Evolutionary conservation across 2,113 vertebrate species (phyloP).

Genomic region (Tetraodon nigroviridis): DNA sequence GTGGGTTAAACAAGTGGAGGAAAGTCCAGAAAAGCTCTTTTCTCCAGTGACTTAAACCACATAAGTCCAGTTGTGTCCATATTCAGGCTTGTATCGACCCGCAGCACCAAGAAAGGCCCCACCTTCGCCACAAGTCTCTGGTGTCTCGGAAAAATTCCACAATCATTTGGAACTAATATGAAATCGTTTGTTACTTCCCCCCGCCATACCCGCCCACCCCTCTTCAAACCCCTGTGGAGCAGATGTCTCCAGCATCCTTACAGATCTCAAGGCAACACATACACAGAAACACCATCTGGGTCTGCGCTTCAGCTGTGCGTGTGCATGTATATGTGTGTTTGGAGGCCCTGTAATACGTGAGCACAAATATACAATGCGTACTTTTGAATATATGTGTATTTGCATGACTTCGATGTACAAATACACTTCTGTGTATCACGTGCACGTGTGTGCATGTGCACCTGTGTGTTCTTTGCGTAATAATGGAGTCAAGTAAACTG

Average conservation of each 20-base stretch:
- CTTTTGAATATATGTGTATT: constrained; percentile 46
- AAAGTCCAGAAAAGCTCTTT: constrained; percentile 44
- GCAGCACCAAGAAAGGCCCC: constrained; percentile 31
- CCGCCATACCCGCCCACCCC: constrained; percentile 1
- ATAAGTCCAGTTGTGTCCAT: constrained; percentile 36
- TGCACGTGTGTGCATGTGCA: constrained; percentile 10
- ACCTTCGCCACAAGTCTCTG: constrained; percentile 39
- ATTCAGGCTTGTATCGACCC: constrained; percentile 35
- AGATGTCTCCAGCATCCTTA: constrained; percentile 73
- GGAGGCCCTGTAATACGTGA: constrained; percentile 34
- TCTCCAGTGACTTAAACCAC: constrained; percentile 46
- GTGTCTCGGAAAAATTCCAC: constrained; percentile 56
- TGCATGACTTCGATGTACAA: constrained; percentile 43
- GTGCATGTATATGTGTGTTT: constrained; percentile 20
- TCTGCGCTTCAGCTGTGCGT: constrained; percentile 59
- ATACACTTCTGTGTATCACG: constrained; percentile 33
- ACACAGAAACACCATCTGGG: constrained; percentile 74
- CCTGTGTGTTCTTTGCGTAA: constrained; percentile 20
- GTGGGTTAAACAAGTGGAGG: constrained; percentile 45
- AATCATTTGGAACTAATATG: constrained; percentile 69
- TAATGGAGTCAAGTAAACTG: constrained; percentile 9
- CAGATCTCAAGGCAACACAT: constrained; percentile 70
- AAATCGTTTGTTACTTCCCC: constrained; percentile 61
- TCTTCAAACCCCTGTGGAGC: constrained; percentile 61
- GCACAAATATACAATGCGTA: constrained; percentile 32